Conservation (phyloP, 2,113 vertebrate genomes). For the Maccullochella peelii region DNA sequence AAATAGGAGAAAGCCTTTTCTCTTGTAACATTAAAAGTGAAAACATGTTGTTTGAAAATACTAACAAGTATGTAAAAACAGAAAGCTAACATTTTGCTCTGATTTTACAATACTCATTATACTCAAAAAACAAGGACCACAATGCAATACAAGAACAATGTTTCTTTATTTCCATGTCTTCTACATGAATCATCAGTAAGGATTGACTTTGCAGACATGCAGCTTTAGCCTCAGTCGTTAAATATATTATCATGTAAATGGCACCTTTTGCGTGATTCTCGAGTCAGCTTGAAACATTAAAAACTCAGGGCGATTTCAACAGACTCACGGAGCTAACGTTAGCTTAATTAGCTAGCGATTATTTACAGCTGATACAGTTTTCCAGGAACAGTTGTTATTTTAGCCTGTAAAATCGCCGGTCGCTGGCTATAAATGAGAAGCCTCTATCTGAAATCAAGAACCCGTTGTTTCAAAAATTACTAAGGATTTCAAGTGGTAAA, state of each 20-base stretch:
- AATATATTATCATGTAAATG: background rate
- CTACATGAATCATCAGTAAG: background rate
- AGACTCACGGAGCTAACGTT: background rate
- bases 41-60: background rate
- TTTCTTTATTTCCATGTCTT: background rate
- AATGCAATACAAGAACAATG: background rate
- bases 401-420: background rate
- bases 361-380: background rate
- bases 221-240: background rate
- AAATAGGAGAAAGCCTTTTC: background rate
- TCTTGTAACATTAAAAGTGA: background rate
- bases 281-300: constrained; percentile 6
- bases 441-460: background rate
- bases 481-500: background rate
- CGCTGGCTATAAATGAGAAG: background rate
- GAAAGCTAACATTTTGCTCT: background rate
- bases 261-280: background rate
- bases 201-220: background rate
- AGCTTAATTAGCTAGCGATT: background rate
- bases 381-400: background rate
- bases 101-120: background rate
- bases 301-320: background rate
- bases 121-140: background rate
- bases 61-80: background rate
- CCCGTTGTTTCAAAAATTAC: background rate